Evolutionary conservation across 2,113 vertebrate species (phyloP), one percentile per base, ranked within the genome.

Genomic region (Pterophyllum scalare): DNA sequence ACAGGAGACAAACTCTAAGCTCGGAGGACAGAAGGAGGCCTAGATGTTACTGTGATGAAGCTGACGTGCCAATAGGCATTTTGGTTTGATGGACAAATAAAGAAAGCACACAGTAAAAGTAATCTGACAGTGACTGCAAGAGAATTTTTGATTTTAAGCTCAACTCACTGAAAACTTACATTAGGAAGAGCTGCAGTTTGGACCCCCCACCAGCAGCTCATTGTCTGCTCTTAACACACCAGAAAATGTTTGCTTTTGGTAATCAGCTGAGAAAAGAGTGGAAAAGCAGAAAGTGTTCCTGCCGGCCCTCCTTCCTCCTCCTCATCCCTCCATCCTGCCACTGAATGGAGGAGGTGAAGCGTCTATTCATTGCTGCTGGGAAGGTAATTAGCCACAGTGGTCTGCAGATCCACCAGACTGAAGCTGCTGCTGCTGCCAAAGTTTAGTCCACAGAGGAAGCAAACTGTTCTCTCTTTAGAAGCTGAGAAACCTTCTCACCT

Each of bases 331-430:
- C 84, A 62, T 88, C 59, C 74, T 62, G 26, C 28, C 35, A 24
- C 19, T 84, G 75, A 90, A 74, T 59, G 60, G 61, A 86, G 79
- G 84, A 52, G 79, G 70, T 65, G 78, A 81, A 72, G 57, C 78
- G 8, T 78, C 78, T 8, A 35, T 86, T 88, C 83, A 46, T 61
- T 20, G 57, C 22, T 57, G 14, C 14, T 65, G 75, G 17, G 67
- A 74, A 75, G 81, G 43, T 58, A 7, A 87, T 88, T 90, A 81
- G 38, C 77, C 72, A 75, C 77, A 61, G 85, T 13, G 33, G 49
- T 52, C 6, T 56, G 52, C 10, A 0, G 35, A 33, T 49, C 33
- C 58, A 72, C 9, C 56, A 60, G 75, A 22, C 59, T 40, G 75
- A 46, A 60, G 19, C 33, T 28, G 64, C 14, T 46, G 38, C 49